Conservation (phyloP, 2,888 invertebrate species). For the Drosophila emarginata region DNA sequence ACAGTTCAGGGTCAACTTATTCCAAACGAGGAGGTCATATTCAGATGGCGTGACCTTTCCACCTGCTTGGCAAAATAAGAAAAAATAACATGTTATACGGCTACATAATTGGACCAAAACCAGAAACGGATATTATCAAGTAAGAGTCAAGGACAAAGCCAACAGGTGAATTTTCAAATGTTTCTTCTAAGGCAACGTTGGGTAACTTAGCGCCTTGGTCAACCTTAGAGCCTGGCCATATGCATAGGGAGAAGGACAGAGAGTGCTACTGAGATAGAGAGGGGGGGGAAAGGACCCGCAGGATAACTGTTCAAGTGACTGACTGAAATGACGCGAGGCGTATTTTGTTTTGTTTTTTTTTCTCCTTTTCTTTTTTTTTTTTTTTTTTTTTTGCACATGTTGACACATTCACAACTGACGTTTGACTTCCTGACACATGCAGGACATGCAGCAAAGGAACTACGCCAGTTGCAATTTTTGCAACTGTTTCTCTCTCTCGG, state of each 20-base stretch:
- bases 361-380: neutral
- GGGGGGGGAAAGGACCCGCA: slow-evolving; percentile 5
- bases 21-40: neutral
- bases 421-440: slow-evolving; percentile 65
- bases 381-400: slow-evolving; percentile 59
- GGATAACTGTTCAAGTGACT: slow-evolving; percentile 49
- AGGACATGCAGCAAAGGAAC: slow-evolving; percentile 51
- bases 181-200: slow-evolving; percentile 1
- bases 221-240: neutral
- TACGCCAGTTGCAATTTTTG: slow-evolving; percentile 47
- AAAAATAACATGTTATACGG: slow-evolving; percentile 59
- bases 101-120: slow-evolving; percentile 43
- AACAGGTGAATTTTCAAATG: slow-evolving; percentile 60
- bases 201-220: neutral
- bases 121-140: slow-evolving; percentile 11
- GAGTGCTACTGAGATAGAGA: neutral
- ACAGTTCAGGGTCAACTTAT: slow-evolving; percentile 18
- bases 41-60: slow-evolving; percentile 40
- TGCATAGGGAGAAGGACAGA: neutral
- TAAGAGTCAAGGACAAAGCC: slow-evolving; percentile 30
- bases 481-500: slow-evolving; percentile 59
- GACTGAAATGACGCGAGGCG: neutral
- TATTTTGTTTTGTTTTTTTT: neutral
- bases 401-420: slow-evolving; percentile 57
- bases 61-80: slow-evolving; percentile 55